phyloP scores from a whole-genome alignment of 30 jellyfish, hydroid and myxozoan genomes.

The Pseudorhiza aurosa region DNA sequence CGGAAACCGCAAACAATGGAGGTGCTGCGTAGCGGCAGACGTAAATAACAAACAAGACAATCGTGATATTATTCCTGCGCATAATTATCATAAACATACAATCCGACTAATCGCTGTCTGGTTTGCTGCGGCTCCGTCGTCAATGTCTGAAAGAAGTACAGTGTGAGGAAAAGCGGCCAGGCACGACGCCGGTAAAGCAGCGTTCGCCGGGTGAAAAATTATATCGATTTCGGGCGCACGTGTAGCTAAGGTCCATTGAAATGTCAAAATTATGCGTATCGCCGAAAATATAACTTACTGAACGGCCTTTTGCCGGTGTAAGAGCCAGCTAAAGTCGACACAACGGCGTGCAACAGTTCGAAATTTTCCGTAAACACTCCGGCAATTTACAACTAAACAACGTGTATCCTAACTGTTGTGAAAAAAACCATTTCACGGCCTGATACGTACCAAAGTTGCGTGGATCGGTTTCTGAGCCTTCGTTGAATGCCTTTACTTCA shows the following conservation, averaged over 20 bases:
- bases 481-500: not conserved
- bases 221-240: conserved; percentile 44
- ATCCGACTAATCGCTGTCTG: conserved; percentile 71
- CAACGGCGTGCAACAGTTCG: not conserved
- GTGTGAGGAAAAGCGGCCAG: conserved; percentile 36
- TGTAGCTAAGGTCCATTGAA: conserved; percentile 7
- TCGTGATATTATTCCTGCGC: conserved; percentile 71
- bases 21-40: conserved; percentile 82
- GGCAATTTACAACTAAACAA: conserved; percentile 40
- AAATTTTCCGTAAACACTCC: conserved; percentile 34
- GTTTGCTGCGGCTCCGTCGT: conserved; percentile 66
- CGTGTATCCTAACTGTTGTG: conserved; percentile 19
- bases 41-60: conserved; percentile 82
- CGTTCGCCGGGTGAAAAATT: conserved; percentile 11
- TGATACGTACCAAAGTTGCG: not conserved
- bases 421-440: not conserved
- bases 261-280: conserved; percentile 2
- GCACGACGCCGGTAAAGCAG: conserved; percentile 55
- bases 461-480: not conserved
- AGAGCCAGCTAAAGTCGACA: conserved; percentile 2
- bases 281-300: not conserved
- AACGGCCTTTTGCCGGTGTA: not conserved
- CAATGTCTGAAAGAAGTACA: conserved; percentile 59
- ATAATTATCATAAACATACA: conserved; percentile 72
- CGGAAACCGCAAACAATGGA: conserved; percentile 72